Evolutionary conservation across 2,113 vertebrate species (phyloP).

Genomic region (Gallinago paraguaiae): DNA sequence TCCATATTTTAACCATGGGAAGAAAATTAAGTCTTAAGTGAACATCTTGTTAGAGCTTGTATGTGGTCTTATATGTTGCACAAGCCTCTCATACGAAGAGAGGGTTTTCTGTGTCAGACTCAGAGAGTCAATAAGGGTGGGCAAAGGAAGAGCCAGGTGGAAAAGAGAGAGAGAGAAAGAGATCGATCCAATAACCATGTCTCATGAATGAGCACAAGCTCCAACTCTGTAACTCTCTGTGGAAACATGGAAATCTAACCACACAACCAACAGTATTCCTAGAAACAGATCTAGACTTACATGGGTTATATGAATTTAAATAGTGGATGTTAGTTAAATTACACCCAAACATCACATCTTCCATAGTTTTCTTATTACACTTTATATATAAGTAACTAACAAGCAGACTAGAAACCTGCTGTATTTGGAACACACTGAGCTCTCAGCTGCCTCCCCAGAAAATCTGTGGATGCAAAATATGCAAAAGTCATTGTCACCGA

Average conservation of each 20-base stretch:
- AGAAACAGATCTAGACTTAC: background rate
- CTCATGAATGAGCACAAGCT: background rate
- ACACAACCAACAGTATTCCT: background rate
- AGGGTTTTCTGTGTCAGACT: background rate
- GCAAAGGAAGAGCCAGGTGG: background rate
- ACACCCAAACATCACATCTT: background rate
- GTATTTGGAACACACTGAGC: background rate
- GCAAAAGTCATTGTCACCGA: background rate
- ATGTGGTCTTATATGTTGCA: background rate
- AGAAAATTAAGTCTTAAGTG: background rate
- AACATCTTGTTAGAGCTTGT: background rate
- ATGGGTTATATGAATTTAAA: background rate
- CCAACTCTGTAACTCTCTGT: background rate
- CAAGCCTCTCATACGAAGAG: background rate
- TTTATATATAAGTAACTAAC: background rate
- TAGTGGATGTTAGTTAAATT: background rate
- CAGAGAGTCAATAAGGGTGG: background rate
- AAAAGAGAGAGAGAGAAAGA: background rate
- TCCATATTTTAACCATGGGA: background rate
- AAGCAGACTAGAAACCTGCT: background rate
- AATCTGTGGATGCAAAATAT: background rate
- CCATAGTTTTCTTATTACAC: background rate
- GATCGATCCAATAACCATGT: rapidly evolving
- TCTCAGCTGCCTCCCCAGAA: background rate
- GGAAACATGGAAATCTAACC: background rate